These are phyloP conservation scores for Malurus leucopterus DNA, from an alignment of 2,797 vertebrate genomes.

Conservation along the genomic window DNA sequence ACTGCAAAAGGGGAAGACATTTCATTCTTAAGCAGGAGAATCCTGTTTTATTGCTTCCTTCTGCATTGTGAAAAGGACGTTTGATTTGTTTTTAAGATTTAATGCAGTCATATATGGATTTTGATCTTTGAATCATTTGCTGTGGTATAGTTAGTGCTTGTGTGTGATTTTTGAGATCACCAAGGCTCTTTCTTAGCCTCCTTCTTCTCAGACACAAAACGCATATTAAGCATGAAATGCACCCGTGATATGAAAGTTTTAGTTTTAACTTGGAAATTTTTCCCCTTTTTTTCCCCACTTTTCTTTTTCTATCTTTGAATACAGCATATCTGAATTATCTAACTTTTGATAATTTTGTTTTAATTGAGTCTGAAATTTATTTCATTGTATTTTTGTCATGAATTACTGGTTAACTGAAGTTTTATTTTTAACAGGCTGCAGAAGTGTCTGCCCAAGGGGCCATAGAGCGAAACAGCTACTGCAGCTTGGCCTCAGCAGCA, in stretches of 20 bases:
- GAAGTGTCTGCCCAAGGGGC: not conserved
- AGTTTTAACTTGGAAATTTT: not conserved
- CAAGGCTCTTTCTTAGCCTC: not conserved
- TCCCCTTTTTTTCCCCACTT: fast-evolving
- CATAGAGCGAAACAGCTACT: not conserved
- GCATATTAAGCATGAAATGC: not conserved
- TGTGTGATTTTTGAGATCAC: not conserved
- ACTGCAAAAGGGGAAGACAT: not conserved
- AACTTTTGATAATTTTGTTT: not conserved
- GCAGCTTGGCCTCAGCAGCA: not conserved
- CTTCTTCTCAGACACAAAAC: not conserved
- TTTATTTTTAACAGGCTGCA: not conserved
- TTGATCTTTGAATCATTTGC: not conserved
- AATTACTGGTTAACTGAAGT: not conserved
- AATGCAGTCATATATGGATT: not conserved
- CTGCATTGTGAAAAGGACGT: not conserved
- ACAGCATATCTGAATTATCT: not conserved
- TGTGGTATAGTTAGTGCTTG: not conserved
- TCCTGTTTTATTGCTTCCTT: not conserved
- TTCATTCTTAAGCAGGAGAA: not conserved
- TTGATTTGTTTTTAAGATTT: not conserved
- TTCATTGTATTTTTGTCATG: not conserved
- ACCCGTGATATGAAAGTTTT: not conserved
- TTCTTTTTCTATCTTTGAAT: not conserved
- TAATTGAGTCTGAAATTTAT: not conserved